These are phyloP conservation scores for Tinea pellionella DNA, from an alignment of 2,888 invertebrate genomes.

Conservation along the genomic window DNA sequence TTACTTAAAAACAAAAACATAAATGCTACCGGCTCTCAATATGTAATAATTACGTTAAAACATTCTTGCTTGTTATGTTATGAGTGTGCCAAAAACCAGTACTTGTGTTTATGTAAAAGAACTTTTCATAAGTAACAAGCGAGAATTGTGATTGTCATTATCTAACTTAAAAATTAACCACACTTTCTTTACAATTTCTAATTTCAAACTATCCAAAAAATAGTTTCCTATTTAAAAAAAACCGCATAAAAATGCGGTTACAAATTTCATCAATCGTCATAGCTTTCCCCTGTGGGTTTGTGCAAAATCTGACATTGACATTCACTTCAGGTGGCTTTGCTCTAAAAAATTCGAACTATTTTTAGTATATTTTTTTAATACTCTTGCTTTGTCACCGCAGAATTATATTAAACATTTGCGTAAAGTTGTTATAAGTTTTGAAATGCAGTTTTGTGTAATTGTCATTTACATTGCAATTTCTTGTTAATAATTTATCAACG, in stretches of 20 bases:
- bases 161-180: not conserved
- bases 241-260: too few species aligned
- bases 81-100: not conserved
- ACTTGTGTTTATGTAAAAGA: not conserved
- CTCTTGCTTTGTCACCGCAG: constrained; percentile 35
- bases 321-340: constrained; percentile 26
- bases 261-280: not conserved
- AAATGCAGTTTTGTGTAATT: constrained; percentile 21
- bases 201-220: not conserved
- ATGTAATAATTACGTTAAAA: not conserved
- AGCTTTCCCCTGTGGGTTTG: constrained; percentile 11
- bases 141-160: not conserved
- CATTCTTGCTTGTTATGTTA: not conserved
- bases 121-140: not conserved
- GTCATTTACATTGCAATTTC: constrained; percentile 6
- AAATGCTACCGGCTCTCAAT: not conserved
- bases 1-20: not conserved
- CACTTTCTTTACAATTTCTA: not conserved
- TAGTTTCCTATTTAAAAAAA: not conserved
- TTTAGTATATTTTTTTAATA: not conserved
- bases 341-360: constrained; percentile 8
- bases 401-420: constrained; percentile 39
- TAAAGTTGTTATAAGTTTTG: constrained; percentile 36
- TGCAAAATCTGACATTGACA: constrained; percentile 47
- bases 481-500: not conserved